Percentiles rank a stretch among this genome's conserved stretches.
phyloP scores from a whole-genome alignment of 2,888 invertebrate genomes.

The Aleiodes alternator region DNA sequence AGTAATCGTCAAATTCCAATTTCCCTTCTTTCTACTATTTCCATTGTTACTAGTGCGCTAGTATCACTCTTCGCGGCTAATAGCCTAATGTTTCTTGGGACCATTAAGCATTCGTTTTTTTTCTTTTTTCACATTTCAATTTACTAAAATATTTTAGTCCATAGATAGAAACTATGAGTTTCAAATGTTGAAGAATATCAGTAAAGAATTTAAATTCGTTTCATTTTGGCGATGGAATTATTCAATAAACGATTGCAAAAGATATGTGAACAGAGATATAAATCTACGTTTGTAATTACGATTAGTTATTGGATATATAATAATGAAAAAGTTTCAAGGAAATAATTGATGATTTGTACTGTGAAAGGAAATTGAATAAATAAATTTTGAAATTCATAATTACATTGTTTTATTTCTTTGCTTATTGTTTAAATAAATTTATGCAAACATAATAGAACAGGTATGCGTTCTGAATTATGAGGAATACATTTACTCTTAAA shows the following conservation, averaged over 20 bases:
- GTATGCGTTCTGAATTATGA: too few relatives aligned
- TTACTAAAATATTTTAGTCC: neutral
- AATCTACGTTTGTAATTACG: too few relatives aligned
- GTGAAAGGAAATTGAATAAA: neutral
- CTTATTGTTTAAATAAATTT: too few relatives aligned
- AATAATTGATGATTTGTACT: constrained; percentile 15
- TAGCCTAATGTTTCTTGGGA: constrained; percentile 46
- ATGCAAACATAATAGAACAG: too few relatives aligned
- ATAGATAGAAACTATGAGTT: constrained; percentile 5
- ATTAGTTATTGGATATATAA: too few relatives aligned
- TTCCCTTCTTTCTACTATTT: neutral
- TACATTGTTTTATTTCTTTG: too few relatives aligned
- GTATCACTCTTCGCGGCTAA: neutral
- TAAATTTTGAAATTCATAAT: neutral
- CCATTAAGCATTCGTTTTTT: constrained; percentile 52
- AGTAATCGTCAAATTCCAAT: constrained; percentile 11
- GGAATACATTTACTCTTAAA: too few relatives aligned
- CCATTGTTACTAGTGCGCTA: too few relatives aligned
- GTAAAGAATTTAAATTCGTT: neutral
- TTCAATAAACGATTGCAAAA: constrained; percentile 10
- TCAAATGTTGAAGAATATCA: constrained; percentile 8
- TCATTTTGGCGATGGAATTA: constrained; percentile 28
- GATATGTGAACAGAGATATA: neutral
- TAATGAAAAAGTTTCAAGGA: too few relatives aligned
- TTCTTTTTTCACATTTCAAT: constrained; percentile 25